phyloP scores from a whole-genome alignment of 2,888 invertebrate species.

The Diploptera punctata region DNA sequence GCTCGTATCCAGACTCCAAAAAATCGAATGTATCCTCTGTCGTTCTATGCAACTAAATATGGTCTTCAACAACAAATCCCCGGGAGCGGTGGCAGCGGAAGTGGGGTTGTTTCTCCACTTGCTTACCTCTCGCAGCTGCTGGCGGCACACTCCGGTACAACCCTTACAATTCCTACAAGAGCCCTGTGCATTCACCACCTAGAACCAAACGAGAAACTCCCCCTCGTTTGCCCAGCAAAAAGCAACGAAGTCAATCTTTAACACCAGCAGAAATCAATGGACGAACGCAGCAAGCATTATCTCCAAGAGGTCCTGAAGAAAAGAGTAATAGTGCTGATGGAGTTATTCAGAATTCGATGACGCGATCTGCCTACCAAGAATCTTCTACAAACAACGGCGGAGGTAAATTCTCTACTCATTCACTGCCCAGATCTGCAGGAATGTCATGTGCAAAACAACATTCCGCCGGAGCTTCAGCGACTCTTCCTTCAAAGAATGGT shows the following conservation, averaged over 20 bases:
- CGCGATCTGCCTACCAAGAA: slow-evolving; percentile 29
- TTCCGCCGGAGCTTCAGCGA: slow-evolving; percentile 45
- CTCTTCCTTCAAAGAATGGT: slow-evolving; percentile 47
- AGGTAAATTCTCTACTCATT: slow-evolving; percentile 64
- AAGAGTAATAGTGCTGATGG: slow-evolving; percentile 76
- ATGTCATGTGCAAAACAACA: slow-evolving; percentile 11
- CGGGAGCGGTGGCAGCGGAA: slow-evolving; percentile 28
- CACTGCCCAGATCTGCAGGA: slow-evolving; percentile 56
- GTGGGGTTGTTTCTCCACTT: slow-evolving; percentile 43
- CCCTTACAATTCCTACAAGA: slow-evolving; percentile 53
- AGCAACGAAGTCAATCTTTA: slow-evolving; percentile 80
- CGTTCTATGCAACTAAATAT: slow-evolving; percentile 71
- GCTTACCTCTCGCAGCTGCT: slow-evolving; percentile 43
- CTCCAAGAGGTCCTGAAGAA: slow-evolving; percentile 52
- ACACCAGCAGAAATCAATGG: slow-evolving; percentile 65
- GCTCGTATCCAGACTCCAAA: slow-evolving; percentile 87
- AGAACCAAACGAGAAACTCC: slow-evolving; percentile 58
- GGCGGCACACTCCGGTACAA: slow-evolving; percentile 47
- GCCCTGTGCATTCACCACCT: slow-evolving; percentile 65
- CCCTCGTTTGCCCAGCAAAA: slow-evolving; percentile 58
- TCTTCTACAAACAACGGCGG: slow-evolving; percentile 26
- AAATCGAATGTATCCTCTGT: slow-evolving; percentile 79
- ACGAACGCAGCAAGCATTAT: slow-evolving; percentile 40
- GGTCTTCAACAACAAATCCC: slow-evolving; percentile 52
- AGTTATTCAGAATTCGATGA: slow-evolving; percentile 61